phyloP scores from a whole-genome alignment of 2,113 vertebrate species.

The Tylochromis polylepis region DNA sequence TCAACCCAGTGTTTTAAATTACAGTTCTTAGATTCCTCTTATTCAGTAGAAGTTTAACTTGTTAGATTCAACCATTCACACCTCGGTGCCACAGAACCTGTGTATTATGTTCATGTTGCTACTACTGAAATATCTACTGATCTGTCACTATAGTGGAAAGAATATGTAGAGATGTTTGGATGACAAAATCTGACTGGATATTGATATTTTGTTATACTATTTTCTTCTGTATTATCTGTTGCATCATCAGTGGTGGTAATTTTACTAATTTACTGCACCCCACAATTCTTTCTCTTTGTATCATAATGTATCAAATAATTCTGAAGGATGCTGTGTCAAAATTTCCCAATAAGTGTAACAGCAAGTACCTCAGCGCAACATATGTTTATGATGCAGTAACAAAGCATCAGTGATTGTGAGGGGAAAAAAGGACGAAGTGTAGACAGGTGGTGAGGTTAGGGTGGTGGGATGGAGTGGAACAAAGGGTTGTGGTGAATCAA shows the following conservation, averaged over 20 bases:
- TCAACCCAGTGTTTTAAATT: not conserved
- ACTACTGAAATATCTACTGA: not conserved
- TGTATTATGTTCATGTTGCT: not conserved
- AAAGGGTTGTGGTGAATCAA: not conserved
- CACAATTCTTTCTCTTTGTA: accelerated
- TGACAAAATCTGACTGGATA: not conserved
- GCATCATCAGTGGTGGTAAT: not conserved
- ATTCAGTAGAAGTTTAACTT: not conserved
- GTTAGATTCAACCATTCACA: not conserved
- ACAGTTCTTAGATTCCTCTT: not conserved
- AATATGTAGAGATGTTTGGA: not conserved
- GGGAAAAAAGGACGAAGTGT: not conserved
- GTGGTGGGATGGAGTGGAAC: not conserved
- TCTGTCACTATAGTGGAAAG: not conserved
- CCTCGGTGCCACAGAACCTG: not conserved
- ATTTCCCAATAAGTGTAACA: not conserved
- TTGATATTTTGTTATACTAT: not conserved
- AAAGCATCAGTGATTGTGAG: not conserved
- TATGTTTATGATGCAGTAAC: not conserved
- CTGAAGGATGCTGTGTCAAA: not conserved
- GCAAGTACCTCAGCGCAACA: not conserved
- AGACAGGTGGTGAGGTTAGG: not conserved
- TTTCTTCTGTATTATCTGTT: not conserved
- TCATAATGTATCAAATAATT: not conserved
- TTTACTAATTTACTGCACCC: not conserved